Conservation (phyloP, 2,797 vertebrate species). For the Falco naumanni region DNA sequence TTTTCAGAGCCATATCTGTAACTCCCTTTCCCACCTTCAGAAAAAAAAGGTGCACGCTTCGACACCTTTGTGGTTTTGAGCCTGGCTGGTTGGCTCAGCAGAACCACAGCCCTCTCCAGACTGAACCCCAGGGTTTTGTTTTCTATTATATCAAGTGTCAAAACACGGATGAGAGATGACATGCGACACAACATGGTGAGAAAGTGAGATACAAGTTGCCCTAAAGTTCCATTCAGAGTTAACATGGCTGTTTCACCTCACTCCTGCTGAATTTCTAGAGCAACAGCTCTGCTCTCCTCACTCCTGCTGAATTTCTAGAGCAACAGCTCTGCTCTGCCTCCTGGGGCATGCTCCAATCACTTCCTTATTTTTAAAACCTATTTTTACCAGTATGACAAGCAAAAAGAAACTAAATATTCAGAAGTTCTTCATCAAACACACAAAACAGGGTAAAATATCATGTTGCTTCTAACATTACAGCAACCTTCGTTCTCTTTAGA, state of each 20-base stretch:
- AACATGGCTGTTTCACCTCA: neutral
- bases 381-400: neutral
- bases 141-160: fast-evolving
- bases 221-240: neutral
- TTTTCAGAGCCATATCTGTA: neutral
- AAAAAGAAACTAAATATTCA: neutral
- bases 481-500: neutral
- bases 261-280: neutral
- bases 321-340: neutral
- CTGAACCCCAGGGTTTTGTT: neutral
- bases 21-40: neutral
- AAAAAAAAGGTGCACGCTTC: neutral
- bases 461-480: neutral
- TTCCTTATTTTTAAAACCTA: neutral
- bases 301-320: neutral
- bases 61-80: neutral
- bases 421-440: neutral
- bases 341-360: neutral
- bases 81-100: neutral
- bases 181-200: neutral
- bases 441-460: neutral
- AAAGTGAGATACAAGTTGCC: neutral
- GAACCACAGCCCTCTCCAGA: neutral
- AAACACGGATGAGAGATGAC: fast-evolving
- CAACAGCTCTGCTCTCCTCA: neutral